Base-by-base conservation (phyloP, 2,797 vertebrate genomes). In the Iguana delicatissima region DNA sequence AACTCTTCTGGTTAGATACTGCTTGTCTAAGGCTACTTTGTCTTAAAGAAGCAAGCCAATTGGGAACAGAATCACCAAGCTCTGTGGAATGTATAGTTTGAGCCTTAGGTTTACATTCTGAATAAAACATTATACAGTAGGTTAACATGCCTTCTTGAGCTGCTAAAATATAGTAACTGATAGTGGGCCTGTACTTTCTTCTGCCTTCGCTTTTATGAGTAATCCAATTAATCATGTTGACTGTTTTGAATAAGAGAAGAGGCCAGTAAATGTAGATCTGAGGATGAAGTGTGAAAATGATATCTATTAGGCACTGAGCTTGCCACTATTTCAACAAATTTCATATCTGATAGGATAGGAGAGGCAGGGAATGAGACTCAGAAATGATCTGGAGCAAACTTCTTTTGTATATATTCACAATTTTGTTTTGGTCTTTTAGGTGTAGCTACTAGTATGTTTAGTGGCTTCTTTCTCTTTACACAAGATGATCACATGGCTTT, bases 401-500 rank as follows among this genome's bases (percentile, higher is more conserved):
- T 13, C 3, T 9, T 22, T 83, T 0, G 3, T 42, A 73, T 83
- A 18, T 2, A 59, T 91, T 92, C 84, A 62, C 80, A 91, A 9
- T 38, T 76, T 38, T 86, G 22, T 52, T 57, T 85, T 74, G 0
- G 81, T 94, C 89, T 93, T 86, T 59, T 74, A 88, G 86, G 72
- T 80, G 87, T 89, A 64, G 24, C 79, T 93, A 89, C 84, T 6
- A 0, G 64, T 84, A 0, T 52, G n/a, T 83, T 29, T 7, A 1
- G 29, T 91, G 85, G 89, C 77, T 46, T 90, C 84, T 85, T 42
- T 81, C 86, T 64, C 87, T 85, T 73, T 90, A 92, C 89, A 85
- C 14, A 72, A 94, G 93, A 0, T 94, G 97, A 97, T 98, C 96
- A 97, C 95, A 94, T 95, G 46, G 10, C 91, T 96, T 95, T 97